Conservation (phyloP, 2,888 invertebrate genomes). For the Drosophila histrio region DNA sequence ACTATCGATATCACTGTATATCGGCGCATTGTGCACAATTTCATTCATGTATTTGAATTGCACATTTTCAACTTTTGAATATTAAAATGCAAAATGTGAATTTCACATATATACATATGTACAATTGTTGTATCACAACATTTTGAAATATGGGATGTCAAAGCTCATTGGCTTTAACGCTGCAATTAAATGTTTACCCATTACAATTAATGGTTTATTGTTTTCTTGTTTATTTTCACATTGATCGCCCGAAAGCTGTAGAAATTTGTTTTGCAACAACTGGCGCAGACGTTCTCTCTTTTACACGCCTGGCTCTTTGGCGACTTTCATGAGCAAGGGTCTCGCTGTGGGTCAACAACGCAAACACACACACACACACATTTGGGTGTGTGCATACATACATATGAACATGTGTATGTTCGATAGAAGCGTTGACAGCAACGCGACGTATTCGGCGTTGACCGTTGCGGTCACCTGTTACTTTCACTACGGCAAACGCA, state of each 20-base stretch:
- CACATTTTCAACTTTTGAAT: neutral
- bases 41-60: neutral
- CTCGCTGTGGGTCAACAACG: constrained; percentile 41
- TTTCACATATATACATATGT: neutral
- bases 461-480: constrained; percentile 73
- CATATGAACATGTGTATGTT: neutral
- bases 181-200: neutral
- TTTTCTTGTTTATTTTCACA: neutral
- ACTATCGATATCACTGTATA: neutral
- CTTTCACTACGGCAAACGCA: constrained; percentile 56
- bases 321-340: constrained; percentile 52
- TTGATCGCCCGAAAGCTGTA: constrained; percentile 11
- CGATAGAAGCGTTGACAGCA: constrained; percentile 53
- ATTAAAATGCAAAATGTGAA: neutral
- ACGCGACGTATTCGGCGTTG: constrained; percentile 51
- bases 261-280: constrained; percentile 26
- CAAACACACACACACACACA: neutral
- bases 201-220: neutral
- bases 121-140: neutral
- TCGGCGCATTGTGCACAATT: neutral
- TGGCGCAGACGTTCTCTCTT: constrained; percentile 29
- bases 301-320: constrained; percentile 39
- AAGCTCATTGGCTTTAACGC: neutral
- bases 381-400: neutral
- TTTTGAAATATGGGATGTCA: neutral